Percentiles rank a stretch among this genome's conserved stretches.
phyloP scores from a whole-genome alignment of 1,140 invertebrate species.

The Brachionus rubens region DNA sequence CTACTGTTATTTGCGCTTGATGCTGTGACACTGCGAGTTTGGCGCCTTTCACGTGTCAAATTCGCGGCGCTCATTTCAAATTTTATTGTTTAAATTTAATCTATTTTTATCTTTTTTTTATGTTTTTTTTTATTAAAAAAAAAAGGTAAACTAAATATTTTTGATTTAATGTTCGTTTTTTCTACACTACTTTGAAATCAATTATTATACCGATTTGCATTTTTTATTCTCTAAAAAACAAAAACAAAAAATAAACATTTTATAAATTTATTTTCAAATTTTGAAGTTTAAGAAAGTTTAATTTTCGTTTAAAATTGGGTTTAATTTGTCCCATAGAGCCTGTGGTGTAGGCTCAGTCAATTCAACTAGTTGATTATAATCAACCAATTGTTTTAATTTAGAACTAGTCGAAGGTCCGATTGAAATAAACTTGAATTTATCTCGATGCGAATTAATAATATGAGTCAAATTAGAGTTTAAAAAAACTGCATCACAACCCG shows the following conservation, averaged over 20 bases:
- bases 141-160: background rate
- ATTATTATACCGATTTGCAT: slow-evolving; percentile 40
- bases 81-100: background rate
- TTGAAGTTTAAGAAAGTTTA: background rate
- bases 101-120: background rate
- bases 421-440: background rate
- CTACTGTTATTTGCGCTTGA: background rate
- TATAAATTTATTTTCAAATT: too few relatives aligned
- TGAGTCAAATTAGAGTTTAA: background rate
- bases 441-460: background rate
- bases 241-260: too few relatives aligned
- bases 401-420: slow-evolving; percentile 4
- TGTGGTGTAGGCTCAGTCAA: background rate
- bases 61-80: slow-evolving; percentile 34
- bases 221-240: background rate
- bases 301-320: background rate
- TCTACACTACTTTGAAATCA: slow-evolving; percentile 14
- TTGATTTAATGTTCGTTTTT: background rate
- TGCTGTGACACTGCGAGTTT: slow-evolving; percentile 28
- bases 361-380: background rate
- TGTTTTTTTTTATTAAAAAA: background rate
- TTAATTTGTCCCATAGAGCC: background rate
- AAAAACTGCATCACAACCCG: slow-evolving; percentile 5
- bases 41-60: slow-evolving; percentile 21
- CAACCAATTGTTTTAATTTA: background rate